Evolutionary conservation across 2,888 invertebrate genomes (phyloP), one percentile per base, ranked within the genome.

Genomic region (Mythimna lalbum): DNA sequence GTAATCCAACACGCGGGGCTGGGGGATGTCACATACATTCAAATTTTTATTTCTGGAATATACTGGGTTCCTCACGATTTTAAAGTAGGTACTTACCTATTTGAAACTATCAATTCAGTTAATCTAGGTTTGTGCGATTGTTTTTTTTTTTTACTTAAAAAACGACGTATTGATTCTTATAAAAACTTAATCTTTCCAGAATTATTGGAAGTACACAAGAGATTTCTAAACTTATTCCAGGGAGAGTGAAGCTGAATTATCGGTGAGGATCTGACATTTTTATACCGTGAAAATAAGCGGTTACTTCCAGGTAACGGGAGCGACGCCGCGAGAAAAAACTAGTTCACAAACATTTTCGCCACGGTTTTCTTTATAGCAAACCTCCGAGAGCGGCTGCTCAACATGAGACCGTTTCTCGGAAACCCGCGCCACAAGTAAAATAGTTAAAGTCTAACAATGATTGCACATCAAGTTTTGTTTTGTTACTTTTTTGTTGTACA

Each of bases 391-490:
- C 53, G 31, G 50, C 33, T 63, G 47, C 47, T n/a, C 47, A 6
- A n/a, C 47, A 47, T 19, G 39, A 63, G 63, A 77, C 57, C 52
- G 31, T 60, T 60, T 65, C 27, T 76, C 31, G 55, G 52, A 66
- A 72, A 72, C 47, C 50, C 31, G 53, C 63, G 47, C 33, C 60
- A 49, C 33, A 39, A 39, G 55, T 31, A 63, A 53, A 43, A 31
- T 69, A 62, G 43, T 43, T 43, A 61, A 73, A 81, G 65, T 65
- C 68, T 71, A 56, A 65, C 47, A 60, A 66, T 70, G 47, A 69
- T 70, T 67, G 55, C 57, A 60, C 61, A 68, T 72, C 12, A 72
- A 60, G 43, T 43, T 43, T 43, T 43, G 56, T 69, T 53, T 71
- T 65, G 33, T 60, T 57, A 57, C 39, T 50, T 0, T 36, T 50